phyloP scores from a whole-genome alignment of 2,113 vertebrate genomes.

The Pterocles orientalis region DNA sequence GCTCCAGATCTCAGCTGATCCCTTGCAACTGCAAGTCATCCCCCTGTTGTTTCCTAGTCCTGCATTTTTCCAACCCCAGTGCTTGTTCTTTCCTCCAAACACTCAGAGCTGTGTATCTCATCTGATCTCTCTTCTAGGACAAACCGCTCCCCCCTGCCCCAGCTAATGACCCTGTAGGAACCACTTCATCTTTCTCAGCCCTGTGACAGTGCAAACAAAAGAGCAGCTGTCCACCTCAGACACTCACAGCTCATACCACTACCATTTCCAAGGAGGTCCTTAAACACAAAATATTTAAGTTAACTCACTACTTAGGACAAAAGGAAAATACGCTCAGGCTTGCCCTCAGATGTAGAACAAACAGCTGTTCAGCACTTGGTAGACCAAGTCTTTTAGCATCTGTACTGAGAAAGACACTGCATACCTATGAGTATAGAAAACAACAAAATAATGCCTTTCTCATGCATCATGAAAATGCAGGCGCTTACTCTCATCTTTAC shows the following conservation, averaged over 20 bases:
- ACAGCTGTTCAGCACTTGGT: neutral
- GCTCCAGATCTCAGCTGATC: neutral
- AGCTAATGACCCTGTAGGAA: neutral
- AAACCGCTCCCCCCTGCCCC: neutral
- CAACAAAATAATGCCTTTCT: neutral
- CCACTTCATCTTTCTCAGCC: neutral
- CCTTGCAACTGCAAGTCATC: neutral
- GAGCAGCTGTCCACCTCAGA: neutral
- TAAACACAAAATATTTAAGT: neutral
- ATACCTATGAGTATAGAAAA: accelerated
- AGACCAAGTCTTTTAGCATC: neutral
- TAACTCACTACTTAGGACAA: neutral
- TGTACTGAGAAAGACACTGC: neutral
- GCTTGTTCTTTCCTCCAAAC: neutral
- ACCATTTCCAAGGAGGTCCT: neutral
- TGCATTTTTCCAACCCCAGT: neutral
- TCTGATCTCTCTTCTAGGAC: neutral
- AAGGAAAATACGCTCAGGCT: neutral
- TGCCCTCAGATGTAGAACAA: neutral
- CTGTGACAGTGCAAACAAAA: neutral
- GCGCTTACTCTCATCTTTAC: neutral
- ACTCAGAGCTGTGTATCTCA: neutral
- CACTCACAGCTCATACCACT: neutral
- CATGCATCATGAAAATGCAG: neutral
- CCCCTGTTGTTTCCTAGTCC: neutral